These are phyloP conservation scores for Macrophya annulata DNA, from an alignment of 2,888 invertebrate genomes.

Conservation along the genomic window DNA sequence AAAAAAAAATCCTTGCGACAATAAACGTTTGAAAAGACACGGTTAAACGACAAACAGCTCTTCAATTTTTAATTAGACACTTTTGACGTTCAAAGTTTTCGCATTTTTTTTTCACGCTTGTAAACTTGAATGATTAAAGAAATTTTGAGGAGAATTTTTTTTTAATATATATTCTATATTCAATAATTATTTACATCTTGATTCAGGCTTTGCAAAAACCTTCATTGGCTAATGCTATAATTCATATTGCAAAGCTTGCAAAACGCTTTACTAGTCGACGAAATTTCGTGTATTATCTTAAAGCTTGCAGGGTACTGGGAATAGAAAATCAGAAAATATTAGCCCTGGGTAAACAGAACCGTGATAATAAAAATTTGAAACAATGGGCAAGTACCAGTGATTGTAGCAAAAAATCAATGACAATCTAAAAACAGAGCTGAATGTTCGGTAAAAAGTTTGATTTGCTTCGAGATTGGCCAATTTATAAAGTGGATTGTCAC, in stretches of 20 bases:
- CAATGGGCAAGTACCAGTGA: neutral
- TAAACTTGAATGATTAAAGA: neutral
- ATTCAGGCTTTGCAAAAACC: neutral
- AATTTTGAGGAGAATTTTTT: neutral
- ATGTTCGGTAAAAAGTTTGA: slow-evolving; percentile 45
- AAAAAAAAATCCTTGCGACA: neutral
- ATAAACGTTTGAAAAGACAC: neutral
- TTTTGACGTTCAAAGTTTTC: neutral
- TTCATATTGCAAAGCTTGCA: no score
- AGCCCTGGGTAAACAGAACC: neutral
- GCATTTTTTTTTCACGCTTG: neutral
- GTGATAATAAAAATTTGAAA: slow-evolving; percentile 17
- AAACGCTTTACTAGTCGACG: no score
- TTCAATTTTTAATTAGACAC: neutral
- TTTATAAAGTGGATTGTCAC: slow-evolving; percentile 48
- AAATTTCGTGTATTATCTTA: neutral
- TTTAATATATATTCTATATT: no score
- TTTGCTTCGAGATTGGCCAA: slow-evolving; percentile 52
- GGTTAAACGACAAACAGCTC: slow-evolving; percentile 7
- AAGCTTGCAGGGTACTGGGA: no score
- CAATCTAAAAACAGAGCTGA: neutral
- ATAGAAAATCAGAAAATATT: neutral
- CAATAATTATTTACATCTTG: neutral
- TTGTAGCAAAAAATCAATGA: neutral
- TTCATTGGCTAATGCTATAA: no score